Evolutionary conservation across 1,140 invertebrate species (phyloP), one percentile per base, ranked within the genome.

Genomic region (Tetramorium parvispinum): DNA sequence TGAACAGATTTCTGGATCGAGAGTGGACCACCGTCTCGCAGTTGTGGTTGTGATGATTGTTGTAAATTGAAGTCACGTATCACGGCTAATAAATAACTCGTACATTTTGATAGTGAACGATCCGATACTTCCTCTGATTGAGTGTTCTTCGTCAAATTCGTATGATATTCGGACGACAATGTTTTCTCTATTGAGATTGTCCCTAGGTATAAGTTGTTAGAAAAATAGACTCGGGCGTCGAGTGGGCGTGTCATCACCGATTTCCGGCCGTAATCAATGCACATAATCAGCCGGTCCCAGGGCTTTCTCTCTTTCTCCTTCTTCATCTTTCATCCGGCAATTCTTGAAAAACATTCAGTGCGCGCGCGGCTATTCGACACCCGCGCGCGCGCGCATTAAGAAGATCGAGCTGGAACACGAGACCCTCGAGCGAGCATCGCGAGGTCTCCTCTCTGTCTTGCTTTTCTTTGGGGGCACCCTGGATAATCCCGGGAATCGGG

Each of bases 11-110:
- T 86, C 79, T 57, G 24, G 55, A 92, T 91, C 92, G 88, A 93
- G 93, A 93, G 88, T 92, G 93, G 92, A 93, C 92, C 91, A 92
- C 92, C 88, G 89, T 89, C 87, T 89, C 78, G 87, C 53, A 65
- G 37, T 18, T 24, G 7, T 51, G 61, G 37, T 18, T 24, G 7
- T 37, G 61, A 16, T 37, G 61, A 16, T 18, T 21, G 13, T 82
- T 27, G 21, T 21, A 21, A 63, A 27, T 7, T 68, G 32, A 21
- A 43, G 71, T 61, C 27, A 40, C 85, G 89, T 87, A 90, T 75
- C 63, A 65, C 32, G 32, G 32, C 32, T 3, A n/a, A 46, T 43
- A 79, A 68, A 85, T 85, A 21, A 27, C 82, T 55, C 51, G 79
- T 86, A 78, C 16, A 21, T 91, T 82, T 40, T 10, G 10, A 63